Percentiles rank a stretch among this genome's conserved stretches.
Conservation (phyloP, 2,888 invertebrate genomes). For the Diaprepes abbreviatus region DNA sequence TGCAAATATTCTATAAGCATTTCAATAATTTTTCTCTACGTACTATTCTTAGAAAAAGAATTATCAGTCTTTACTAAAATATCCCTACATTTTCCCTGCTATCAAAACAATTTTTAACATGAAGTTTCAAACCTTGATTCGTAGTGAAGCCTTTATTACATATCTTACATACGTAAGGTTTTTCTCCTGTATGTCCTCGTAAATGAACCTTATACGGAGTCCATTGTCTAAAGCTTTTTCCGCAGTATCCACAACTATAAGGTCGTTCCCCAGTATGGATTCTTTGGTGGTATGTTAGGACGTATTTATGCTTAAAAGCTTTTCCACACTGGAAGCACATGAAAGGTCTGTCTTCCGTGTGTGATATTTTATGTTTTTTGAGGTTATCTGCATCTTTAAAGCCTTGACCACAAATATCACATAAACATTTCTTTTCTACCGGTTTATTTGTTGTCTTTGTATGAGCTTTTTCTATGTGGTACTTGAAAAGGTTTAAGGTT, state of each 20-base stretch:
- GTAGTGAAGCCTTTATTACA: slow-evolving; percentile 48
- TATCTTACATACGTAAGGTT: slow-evolving; percentile 55
- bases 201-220: slow-evolving; percentile 57
- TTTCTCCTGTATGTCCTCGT: slow-evolving; percentile 58
- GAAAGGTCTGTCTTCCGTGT: slow-evolving; percentile 68
- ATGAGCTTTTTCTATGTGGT: slow-evolving; percentile 43
- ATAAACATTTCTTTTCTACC: slow-evolving; percentile 45
- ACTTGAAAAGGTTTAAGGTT: slow-evolving; percentile 39
- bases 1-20: too few relatives aligned
- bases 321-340: slow-evolving; percentile 67
- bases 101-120: slow-evolving; percentile 41
- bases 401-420: slow-evolving; percentile 57
- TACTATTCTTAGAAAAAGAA: too few relatives aligned
- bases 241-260: slow-evolving; percentile 70
- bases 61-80: not conserved
- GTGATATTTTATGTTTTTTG: slow-evolving; percentile 54
- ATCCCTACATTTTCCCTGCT: slow-evolving; percentile 2
- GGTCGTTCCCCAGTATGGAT: slow-evolving; percentile 72
- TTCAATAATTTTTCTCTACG: too few relatives aligned
- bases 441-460: slow-evolving; percentile 14
- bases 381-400: slow-evolving; percentile 49
- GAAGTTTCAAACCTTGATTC: slow-evolving; percentile 47
- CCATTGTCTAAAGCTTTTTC: slow-evolving; percentile 59
- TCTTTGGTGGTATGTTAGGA: slow-evolving; percentile 65
- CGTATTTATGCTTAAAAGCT: slow-evolving; percentile 47